phyloP scores from a whole-genome alignment of 2,113 vertebrate species.

The Oreochromis aureus region DNA sequence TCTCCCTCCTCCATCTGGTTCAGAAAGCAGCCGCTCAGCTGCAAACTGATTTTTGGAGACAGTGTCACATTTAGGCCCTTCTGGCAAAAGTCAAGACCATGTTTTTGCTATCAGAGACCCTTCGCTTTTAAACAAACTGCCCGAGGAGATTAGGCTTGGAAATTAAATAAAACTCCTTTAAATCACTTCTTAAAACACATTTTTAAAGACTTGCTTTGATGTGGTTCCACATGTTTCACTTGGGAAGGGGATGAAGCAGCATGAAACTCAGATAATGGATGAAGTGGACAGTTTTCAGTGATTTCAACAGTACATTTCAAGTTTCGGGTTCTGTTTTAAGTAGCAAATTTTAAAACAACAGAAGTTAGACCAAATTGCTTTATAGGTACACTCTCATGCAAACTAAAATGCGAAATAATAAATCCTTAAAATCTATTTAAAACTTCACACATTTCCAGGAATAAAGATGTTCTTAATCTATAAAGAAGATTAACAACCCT shows the following conservation, averaged over 20 bases:
- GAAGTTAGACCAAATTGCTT: neutral
- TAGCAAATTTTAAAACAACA: neutral
- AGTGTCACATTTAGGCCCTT: neutral
- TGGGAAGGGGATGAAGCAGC: neutral
- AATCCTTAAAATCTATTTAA: neutral
- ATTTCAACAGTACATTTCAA: neutral
- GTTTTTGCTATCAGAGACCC: neutral
- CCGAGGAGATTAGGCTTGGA: neutral
- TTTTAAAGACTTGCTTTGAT: neutral
- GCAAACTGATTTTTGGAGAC: neutral
- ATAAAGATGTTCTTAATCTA: neutral
- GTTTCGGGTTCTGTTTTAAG: neutral
- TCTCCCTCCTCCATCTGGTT: neutral
- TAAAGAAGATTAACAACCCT: neutral
- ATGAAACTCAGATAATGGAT: neutral
- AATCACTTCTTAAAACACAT: neutral
- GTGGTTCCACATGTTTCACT: neutral
- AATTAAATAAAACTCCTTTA: neutral
- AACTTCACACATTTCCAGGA: neutral
- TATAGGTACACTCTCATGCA: rapidly evolving
- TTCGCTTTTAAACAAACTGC: neutral
- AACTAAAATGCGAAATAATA: neutral
- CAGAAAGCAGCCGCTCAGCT: neutral
- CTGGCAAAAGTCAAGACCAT: neutral
- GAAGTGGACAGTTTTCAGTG: neutral